Percentiles rank a stretch among this genome's conserved stretches.
Evolutionary conservation across 2,797 vertebrate genomes (phyloP).

Genomic region (Sylvia borin): DNA sequence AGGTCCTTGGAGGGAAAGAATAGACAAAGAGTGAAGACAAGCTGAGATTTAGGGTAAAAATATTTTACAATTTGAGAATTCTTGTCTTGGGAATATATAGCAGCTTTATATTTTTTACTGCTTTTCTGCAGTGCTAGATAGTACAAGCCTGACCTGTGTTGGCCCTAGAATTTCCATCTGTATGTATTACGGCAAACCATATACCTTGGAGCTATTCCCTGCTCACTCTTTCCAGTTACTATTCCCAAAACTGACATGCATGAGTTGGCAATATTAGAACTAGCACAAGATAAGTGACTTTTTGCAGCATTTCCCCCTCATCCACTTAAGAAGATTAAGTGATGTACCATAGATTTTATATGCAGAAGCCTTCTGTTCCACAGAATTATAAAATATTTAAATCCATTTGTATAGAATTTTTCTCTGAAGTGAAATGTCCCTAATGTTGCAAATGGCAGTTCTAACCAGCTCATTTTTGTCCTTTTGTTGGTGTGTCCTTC

Average conservation of each 20-base stretch:
- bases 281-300: not conserved
- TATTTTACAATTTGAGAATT: not conserved
- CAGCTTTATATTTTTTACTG: not conserved
- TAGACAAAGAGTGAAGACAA: not conserved
- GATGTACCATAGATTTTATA: not conserved
- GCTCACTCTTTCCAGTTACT: not conserved
- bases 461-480: not conserved
- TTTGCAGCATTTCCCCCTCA: not conserved
- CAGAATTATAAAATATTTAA: not conserved
- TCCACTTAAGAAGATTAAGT: conserved; percentile 1
- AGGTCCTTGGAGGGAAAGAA: not conserved
- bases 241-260: not conserved
- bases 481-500: not conserved
- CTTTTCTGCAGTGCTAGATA: not conserved
- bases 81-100: not conserved
- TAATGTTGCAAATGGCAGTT: not conserved
- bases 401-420: not conserved
- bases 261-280: not conserved
- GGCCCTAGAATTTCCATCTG: not conserved
- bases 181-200: not conserved
- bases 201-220: not conserved
- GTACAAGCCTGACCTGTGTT: not conserved
- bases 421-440: not conserved
- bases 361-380: not conserved
- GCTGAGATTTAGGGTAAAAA: not conserved